Percentiles rank a stretch among this genome's conserved stretches.
Evolutionary conservation across 2,113 vertebrate genomes (phyloP).

Genomic region (Dipodomys stephensi): DNA sequence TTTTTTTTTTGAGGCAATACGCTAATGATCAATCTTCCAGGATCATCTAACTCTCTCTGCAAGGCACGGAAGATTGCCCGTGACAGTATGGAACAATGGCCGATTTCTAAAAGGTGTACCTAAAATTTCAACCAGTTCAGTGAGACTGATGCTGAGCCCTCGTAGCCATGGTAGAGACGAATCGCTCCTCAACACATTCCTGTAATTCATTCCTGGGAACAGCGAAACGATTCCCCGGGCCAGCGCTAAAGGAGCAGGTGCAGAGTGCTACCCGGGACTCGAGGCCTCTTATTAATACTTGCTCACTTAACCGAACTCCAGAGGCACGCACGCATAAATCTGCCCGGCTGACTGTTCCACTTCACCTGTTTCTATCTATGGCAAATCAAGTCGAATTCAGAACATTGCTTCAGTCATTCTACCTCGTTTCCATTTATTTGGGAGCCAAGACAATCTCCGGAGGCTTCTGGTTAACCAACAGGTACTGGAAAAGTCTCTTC

Average conservation of each 20-base stretch:
- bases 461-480: constrained; percentile 53
- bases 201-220: constrained; percentile 79
- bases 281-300: constrained; percentile 53
- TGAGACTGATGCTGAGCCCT: constrained; percentile 69
- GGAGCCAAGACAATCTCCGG: constrained; percentile 57
- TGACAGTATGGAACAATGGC: constrained; percentile 55
- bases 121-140: constrained; percentile 73
- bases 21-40: constrained; percentile 72
- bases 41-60: not conserved
- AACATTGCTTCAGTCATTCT: constrained; percentile 70
- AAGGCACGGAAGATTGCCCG: constrained; percentile 60
- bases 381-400: constrained; percentile 72
- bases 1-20: constrained; percentile 38
- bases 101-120: constrained; percentile 59
- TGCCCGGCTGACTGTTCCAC: constrained; percentile 76
- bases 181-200: constrained; percentile 75
- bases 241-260: constrained; percentile 70
- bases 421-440: constrained; percentile 75
- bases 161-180: constrained; percentile 64
- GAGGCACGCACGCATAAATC: constrained; percentile 64
- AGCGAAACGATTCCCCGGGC: constrained; percentile 65
- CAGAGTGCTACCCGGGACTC: constrained; percentile 50
- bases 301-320: constrained; percentile 60
- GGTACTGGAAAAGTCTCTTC: not conserved
- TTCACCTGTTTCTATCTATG: constrained; percentile 77